These are phyloP conservation scores for Drusus annulatus DNA, from an alignment of 1,140 invertebrate species.

Conservation along the genomic window DNA sequence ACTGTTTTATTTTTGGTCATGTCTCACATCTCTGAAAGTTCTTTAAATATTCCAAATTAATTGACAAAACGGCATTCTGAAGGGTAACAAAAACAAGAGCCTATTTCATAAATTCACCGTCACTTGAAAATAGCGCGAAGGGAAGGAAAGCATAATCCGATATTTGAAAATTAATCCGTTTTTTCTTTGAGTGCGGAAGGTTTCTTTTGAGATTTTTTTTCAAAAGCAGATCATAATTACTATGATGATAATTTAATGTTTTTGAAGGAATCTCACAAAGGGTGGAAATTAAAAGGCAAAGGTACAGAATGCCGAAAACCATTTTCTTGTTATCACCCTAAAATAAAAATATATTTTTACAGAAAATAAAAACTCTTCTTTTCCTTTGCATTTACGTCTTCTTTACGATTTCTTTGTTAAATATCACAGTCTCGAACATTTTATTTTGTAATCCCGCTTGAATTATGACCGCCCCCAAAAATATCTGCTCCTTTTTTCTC, in stretches of 20 bases:
- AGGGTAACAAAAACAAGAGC: too few species aligned
- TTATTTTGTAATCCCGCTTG: constrained; percentile 59
- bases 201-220: constrained; percentile 50
- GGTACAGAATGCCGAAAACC: constrained; percentile 52
- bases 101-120: background rate
- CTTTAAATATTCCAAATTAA: too few species aligned
- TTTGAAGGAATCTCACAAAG: constrained; percentile 53
- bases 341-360: constrained; percentile 54
- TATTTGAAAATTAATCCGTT: constrained; percentile 37
- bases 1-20: too few species aligned
- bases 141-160: constrained; percentile 43
- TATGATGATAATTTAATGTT: constrained; percentile 59
- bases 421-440: constrained; percentile 59
- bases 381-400: constrained; percentile 46
- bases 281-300: constrained; percentile 56
- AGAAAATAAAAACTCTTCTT: constrained; percentile 57
- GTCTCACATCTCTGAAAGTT: too few species aligned
- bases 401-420: constrained; percentile 58
- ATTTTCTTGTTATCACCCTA: constrained; percentile 53
- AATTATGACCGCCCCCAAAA: constrained; percentile 54
- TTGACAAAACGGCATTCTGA: too few species aligned
- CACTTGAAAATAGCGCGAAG: constrained; percentile 23
- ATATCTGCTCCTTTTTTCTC: constrained; percentile 44
- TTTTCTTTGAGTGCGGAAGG: constrained; percentile 36
- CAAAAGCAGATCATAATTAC: constrained; percentile 54